Base-by-base conservation (phyloP, 2,797 vertebrate species). In the Graptemys geographica region DNA sequence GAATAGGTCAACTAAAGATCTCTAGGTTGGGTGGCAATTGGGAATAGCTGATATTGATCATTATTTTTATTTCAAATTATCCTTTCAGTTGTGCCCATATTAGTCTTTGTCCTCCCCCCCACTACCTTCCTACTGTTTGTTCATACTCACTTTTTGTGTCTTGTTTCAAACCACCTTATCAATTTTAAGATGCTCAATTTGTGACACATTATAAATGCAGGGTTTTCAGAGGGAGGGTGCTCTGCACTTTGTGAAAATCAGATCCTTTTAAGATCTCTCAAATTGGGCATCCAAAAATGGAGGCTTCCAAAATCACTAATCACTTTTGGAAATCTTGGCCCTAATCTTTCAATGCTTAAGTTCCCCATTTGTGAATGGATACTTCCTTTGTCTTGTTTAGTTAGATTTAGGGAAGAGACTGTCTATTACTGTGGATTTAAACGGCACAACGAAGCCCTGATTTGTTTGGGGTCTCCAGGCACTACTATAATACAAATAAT, bases 51-150 rank as follows among this genome's bases (percentile, higher is more conserved):
- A 84, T 96, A 96, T 85, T 41, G 56, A 93, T 95, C 91, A 96
- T 92, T 93, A 81, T 79, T 94, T 89, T 91, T 93, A 96, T 96
- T 95, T 95, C 95, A 90, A 94, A 84, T 86, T 84, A 27, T 90
- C 62, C 89, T 95, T 87, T 74, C 83, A 86, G 84, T 8, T 78
- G 41, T 49, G 44, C 13, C 27, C 15, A 18, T 78, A 92, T 5
- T 72, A 23, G 84, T 84, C 69, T 95, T 19, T 10, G 9, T 69
- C 33, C n/a, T 41, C 18, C 69, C 31, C 12, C 31, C 31, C 27
- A 15, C 11, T 33, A 62, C 13, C 28, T 33, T 16, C 12, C 28
- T 62, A 33, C 6, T 62, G 13, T 62, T 33, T 27, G 11, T 33
- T 57, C 27, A 57, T 28, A 28, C 27, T 57, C 56, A 33, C 28